These are phyloP conservation scores for Miichthys miiuy DNA, from an alignment of 2,797 vertebrate species.

Conservation along the genomic window DNA sequence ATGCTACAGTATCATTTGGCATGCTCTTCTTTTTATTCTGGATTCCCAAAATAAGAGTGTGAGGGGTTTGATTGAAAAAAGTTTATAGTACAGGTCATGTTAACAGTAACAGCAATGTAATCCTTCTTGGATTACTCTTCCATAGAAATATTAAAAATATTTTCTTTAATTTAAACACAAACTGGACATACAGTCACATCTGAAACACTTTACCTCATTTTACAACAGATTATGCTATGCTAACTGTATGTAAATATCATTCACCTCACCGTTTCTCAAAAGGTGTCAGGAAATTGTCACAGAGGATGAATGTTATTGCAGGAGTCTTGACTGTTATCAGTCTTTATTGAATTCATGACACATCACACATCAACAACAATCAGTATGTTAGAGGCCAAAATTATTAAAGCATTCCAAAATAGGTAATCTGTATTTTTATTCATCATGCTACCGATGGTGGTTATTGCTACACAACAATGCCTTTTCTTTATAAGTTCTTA, in stretches of 20 bases:
- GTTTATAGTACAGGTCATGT: background rate
- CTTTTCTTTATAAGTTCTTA: background rate
- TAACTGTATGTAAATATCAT: background rate
- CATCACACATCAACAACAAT: background rate
- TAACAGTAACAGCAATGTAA: background rate
- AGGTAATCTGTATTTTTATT: background rate
- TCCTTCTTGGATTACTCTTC: background rate
- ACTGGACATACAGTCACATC: too few relatives aligned
- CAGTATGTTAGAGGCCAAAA: background rate
- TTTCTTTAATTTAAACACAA: background rate
- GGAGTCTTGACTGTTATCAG: background rate
- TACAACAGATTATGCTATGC: background rate
- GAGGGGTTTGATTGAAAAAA: background rate
- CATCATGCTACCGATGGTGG: too few relatives aligned
- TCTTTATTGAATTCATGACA: background rate
- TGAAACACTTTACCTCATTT: background rate
- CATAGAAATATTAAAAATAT: background rate
- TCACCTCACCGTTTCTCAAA: background rate
- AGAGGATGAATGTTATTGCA: background rate
- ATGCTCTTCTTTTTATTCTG: background rate
- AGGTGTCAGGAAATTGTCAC: background rate
- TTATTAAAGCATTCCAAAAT: background rate
- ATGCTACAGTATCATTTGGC: slow-evolving; percentile 26
- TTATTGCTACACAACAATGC: background rate
- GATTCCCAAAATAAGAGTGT: slow-evolving; percentile 7